Evolutionary conservation across 92 coral and sea anemone species (phyloP).

Genomic region (Porites divaricata): DNA sequence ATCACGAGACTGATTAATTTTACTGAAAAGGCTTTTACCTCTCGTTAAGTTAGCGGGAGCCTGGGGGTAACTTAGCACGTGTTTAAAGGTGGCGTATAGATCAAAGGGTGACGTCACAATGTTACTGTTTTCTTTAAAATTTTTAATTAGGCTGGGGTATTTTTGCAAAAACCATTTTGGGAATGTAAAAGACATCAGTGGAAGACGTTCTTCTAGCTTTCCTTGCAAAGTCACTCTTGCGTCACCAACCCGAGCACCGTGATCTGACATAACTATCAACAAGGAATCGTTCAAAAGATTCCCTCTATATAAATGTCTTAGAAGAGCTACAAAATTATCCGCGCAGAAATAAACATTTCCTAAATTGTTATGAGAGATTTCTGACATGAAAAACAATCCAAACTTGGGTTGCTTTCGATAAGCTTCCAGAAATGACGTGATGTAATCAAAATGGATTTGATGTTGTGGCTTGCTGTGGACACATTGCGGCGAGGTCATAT

Average conservation of each 20-base stretch:
- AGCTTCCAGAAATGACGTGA: constrained; percentile 84
- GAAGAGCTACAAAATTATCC: constrained; percentile 56
- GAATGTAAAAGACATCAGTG: constrained; percentile 83
- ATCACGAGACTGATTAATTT: constrained; percentile 72
- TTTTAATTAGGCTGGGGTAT: constrained; percentile 50
- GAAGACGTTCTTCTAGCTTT: constrained; percentile 88
- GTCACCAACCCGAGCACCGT: constrained; percentile 88
- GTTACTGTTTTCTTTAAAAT: constrained; percentile 62
- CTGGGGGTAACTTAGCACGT: constrained; percentile 78
- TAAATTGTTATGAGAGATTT: constrained; percentile 71
- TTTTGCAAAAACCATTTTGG: constrained; percentile 70
- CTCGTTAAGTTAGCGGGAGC: constrained; percentile 45
- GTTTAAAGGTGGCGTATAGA: constrained; percentile 83
- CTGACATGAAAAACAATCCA: constrained; percentile 83
- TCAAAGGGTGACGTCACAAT: constrained; percentile 92
- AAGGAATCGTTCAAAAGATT: constrained; percentile 76
- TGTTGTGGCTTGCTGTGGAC: constrained; percentile 87
- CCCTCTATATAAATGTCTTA: constrained; percentile 62
- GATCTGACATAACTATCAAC: constrained; percentile 83
- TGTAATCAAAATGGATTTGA: constrained; percentile 80
- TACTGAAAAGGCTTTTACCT: constrained; percentile 74
- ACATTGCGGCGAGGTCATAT: constrained; percentile 63
- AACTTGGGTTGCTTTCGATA: constrained; percentile 79
- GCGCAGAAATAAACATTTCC: constrained; percentile 50
- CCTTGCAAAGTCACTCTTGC: constrained; percentile 86